A percentile compares a stretch with the other conserved stretches of the same genome.
Conservation (phyloP, 1,140 invertebrate species). For the Atta cephalotes region DNA sequence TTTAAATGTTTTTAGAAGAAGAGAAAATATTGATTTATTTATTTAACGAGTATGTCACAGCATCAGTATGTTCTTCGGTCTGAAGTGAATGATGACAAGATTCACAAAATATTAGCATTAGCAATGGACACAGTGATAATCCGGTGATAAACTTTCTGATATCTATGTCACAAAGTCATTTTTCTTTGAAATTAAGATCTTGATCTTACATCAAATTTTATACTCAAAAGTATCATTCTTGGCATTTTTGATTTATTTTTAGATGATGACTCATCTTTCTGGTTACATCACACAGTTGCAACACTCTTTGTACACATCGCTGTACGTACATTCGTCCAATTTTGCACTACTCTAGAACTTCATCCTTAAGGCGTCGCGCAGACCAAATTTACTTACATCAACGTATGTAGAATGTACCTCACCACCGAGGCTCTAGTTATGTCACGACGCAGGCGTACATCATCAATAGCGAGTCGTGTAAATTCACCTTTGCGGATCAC, state of each 20-base stretch:
- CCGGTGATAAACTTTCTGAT: too few species aligned
- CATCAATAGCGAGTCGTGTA: slow-evolving; percentile 49
- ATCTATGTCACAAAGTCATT: background rate
- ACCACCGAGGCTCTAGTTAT: slow-evolving; percentile 7
- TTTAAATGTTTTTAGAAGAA: background rate
- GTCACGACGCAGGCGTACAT: slow-evolving; percentile 4
- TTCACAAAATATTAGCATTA: too few species aligned
- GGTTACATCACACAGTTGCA: background rate
- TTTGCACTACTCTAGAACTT: background rate
- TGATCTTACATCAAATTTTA: background rate
- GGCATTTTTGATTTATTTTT: background rate
- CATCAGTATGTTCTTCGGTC: too few species aligned
- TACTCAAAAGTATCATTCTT: background rate
- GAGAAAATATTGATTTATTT: background rate
- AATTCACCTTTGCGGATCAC: slow-evolving; percentile 51
- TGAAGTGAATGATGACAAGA: too few species aligned
- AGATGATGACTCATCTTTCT: background rate
- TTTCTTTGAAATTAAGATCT: background rate
- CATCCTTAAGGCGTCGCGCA: slow-evolving; percentile 12
- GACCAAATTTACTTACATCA: slow-evolving; percentile 44
- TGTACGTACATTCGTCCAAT: slow-evolving; percentile 3
- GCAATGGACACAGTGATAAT: too few species aligned
- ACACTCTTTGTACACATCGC: background rate
- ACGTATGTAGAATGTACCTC: background rate
- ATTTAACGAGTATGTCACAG: background rate